phyloP scores from a whole-genome alignment of 2,888 invertebrate genomes.

The Drosophila trichaetosa region DNA sequence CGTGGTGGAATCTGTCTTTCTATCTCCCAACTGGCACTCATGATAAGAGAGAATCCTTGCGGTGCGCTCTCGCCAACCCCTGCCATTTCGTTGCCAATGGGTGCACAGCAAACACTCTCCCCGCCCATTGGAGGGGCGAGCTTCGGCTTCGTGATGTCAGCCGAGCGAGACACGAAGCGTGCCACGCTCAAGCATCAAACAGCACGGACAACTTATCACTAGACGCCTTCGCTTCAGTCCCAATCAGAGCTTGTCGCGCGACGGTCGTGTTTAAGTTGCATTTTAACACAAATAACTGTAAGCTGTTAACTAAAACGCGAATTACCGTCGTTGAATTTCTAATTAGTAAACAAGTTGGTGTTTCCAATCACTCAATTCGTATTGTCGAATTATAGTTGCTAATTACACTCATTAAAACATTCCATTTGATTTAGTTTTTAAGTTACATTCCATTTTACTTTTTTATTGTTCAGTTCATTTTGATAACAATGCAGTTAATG shows the following conservation, averaged over 20 bases:
- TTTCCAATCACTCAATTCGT: background rate
- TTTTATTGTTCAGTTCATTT: background rate
- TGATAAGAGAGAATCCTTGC: constrained; percentile 15
- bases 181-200: constrained; percentile 22
- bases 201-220: constrained; percentile 47
- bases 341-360: constrained; percentile 7
- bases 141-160: constrained; percentile 45
- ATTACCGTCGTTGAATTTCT: constrained; percentile 31
- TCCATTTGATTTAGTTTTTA: background rate
- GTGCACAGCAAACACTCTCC: constrained; percentile 51
- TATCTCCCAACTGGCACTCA: constrained; percentile 26
- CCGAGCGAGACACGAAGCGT: constrained; percentile 37
- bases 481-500: constrained; percentile 6
- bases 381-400: background rate
- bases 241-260: constrained; percentile 77
- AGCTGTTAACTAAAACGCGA: constrained; percentile 24
- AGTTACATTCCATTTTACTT: background rate
- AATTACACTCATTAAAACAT: background rate
- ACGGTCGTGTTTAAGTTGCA: constrained; percentile 56
- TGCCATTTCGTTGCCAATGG: constrained; percentile 66
- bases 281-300: constrained; percentile 5
- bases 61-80: constrained; percentile 49
- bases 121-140: constrained; percentile 44
- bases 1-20: constrained; percentile 74
- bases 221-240: constrained; percentile 73